A percentile compares a stretch with the other conserved stretches of the same genome.
Conservation (phyloP, 2,888 invertebrate species). For the Hedychridium roseum region DNA sequence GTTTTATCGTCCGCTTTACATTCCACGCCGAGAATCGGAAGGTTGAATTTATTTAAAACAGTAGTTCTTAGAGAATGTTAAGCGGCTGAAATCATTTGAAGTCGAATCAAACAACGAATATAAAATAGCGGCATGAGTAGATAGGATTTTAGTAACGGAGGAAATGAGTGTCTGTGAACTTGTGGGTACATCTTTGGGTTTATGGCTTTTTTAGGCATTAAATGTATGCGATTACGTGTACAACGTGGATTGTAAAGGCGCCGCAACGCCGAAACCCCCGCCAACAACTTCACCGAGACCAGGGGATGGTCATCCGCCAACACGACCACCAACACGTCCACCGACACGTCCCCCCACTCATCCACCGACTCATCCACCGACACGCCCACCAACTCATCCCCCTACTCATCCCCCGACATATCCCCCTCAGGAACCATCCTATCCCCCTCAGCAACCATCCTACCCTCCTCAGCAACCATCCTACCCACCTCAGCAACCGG, state of each 20-base stretch:
- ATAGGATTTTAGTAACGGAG: too few relatives aligned
- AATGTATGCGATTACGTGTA: constrained; percentile 73
- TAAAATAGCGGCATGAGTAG: too few relatives aligned
- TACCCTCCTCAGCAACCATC: constrained; percentile 4
- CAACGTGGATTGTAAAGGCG: constrained; percentile 68
- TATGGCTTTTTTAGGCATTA: constrained; percentile 64
- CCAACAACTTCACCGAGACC: constrained; percentile 18
- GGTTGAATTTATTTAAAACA: neutral
- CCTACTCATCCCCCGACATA: constrained; percentile 4
- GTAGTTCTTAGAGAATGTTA: too few relatives aligned
- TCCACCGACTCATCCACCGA: constrained; percentile 2
- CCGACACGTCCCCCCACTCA: constrained; percentile 12
- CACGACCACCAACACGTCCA: constrained; percentile 19
- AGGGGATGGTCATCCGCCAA: constrained; percentile 14
- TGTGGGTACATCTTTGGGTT: too few relatives aligned
- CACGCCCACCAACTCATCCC: constrained; percentile 4
- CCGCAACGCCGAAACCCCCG: constrained; percentile 45
- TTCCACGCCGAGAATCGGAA: constrained; percentile 6
- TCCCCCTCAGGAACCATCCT: neutral
- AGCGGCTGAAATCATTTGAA: too few relatives aligned
- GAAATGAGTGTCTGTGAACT: too few relatives aligned
- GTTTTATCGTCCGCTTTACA: neutral
- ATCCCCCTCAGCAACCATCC: constrained; percentile 1
- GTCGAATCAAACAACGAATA: too few relatives aligned
- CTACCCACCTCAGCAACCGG: constrained; percentile 5